These are phyloP conservation scores for Lysandra coridon DNA, from an alignment of 2,888 invertebrate species.

Conservation along the genomic window DNA sequence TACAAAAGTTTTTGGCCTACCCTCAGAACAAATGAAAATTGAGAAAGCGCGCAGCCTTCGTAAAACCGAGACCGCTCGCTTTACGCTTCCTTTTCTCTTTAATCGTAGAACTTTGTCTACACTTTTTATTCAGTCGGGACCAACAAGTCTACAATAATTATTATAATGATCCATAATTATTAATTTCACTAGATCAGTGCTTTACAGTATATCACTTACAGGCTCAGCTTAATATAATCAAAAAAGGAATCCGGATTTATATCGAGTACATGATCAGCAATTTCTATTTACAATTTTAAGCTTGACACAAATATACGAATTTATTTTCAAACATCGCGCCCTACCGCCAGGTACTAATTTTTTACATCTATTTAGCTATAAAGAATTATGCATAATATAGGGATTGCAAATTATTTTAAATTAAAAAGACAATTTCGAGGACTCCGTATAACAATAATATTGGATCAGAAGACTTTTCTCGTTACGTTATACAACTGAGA, in stretches of 20 bases:
- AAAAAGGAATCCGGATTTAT: conserved; percentile 49
- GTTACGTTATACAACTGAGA: background rate
- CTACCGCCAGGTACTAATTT: conserved; percentile 47
- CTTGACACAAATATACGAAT: conserved; percentile 59
- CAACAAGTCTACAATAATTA: background rate
- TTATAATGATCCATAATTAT: background rate
- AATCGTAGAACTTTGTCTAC: background rate
- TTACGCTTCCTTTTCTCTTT: background rate
- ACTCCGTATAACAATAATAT: conserved; percentile 2
- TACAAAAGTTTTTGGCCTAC: conserved; percentile 7
- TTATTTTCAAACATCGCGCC: conserved; percentile 48
- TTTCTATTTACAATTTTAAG: conserved; percentile 67
- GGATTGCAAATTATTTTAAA: conserved; percentile 48
- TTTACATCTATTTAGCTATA: conserved; percentile 34
- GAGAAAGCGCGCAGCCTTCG: background rate
- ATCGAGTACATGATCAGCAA: conserved; percentile 53
- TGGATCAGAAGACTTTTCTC: background rate
- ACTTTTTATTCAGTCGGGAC: background rate
- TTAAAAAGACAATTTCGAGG: conserved; percentile 31
- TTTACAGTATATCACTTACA: conserved; percentile 46
- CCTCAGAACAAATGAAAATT: background rate
- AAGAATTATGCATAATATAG: conserved; percentile 16
- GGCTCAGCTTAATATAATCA: conserved; percentile 46
- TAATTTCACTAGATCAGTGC: conserved; percentile 31
- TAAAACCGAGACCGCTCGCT: background rate